These are phyloP conservation scores for Bicyclus anynana DNA, from an alignment of 1,140 invertebrate species.

Conservation along the genomic window DNA sequence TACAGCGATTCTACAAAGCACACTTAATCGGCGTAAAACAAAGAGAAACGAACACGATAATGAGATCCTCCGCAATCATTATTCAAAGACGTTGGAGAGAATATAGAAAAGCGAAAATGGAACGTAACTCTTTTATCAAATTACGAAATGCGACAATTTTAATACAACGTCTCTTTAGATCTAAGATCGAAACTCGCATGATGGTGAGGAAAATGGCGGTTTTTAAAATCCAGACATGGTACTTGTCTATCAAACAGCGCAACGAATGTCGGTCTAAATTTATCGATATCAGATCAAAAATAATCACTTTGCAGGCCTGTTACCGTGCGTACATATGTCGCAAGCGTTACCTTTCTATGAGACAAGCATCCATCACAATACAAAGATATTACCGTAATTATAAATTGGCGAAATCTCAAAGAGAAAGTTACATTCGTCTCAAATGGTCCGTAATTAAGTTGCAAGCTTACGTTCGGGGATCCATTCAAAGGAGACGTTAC, in stretches of 20 bases:
- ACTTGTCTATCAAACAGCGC: constrained; percentile 49
- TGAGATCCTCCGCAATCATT: constrained; percentile 34
- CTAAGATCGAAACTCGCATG: constrained; percentile 41
- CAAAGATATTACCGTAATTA: constrained; percentile 54
- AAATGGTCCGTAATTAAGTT: constrained; percentile 47
- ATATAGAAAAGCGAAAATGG: constrained; percentile 34
- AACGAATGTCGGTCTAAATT: constrained; percentile 53
- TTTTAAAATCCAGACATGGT: constrained; percentile 69
- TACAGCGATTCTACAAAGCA: constrained; percentile 59
- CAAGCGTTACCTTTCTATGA: constrained; percentile 40
- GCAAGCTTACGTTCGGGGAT: constrained; percentile 52
- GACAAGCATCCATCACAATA: constrained; percentile 41
- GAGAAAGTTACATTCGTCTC: constrained; percentile 43
- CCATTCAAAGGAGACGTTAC: constrained; percentile 49
- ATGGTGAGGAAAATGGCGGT: constrained; percentile 35
- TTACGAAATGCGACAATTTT: constrained; percentile 39
- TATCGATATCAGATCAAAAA: constrained; percentile 36
- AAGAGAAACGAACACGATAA: constrained; percentile 46
- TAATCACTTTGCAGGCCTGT: constrained; percentile 38
- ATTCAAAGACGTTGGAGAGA: constrained; percentile 60
- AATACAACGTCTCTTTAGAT: constrained; percentile 58
- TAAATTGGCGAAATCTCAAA: constrained; percentile 32
- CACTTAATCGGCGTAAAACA: constrained; percentile 41
- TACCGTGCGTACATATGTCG: constrained; percentile 39
- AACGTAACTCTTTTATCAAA: constrained; percentile 47